Evolutionary conservation across 2,888 invertebrate species (phyloP).

Genomic region (Nymphalis c-album): DNA sequence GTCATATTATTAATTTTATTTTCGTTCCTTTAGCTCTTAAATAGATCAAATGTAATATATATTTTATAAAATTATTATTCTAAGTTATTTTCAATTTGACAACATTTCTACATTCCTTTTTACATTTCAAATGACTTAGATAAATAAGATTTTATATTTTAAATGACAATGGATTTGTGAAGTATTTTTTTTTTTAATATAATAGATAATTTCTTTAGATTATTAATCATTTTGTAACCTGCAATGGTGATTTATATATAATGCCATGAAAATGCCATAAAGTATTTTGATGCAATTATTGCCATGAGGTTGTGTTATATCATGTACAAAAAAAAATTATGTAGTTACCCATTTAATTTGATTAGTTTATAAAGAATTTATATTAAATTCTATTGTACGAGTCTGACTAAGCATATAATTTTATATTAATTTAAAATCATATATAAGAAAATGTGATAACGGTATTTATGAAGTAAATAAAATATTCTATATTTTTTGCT

Average conservation of each 20-base stretch:
- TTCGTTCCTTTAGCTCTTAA: slow-evolving; percentile 18
- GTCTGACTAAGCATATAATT: slow-evolving; percentile 72
- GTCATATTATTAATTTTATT: slow-evolving; percentile 6
- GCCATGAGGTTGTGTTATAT: slow-evolving; percentile 77
- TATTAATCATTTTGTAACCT: slow-evolving; percentile 33
- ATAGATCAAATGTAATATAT: slow-evolving; percentile 33
- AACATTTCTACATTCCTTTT: slow-evolving; percentile 65
- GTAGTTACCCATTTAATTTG: slow-evolving; percentile 73
- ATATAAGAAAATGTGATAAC: slow-evolving; percentile 73
- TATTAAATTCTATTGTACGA: slow-evolving; percentile 73
- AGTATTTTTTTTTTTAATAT: slow-evolving; percentile 8
- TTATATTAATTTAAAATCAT: slow-evolving; percentile 66
- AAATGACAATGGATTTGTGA: slow-evolving; percentile 12
- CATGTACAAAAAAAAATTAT: slow-evolving; percentile 69
- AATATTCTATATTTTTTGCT: slow-evolving; percentile 38
- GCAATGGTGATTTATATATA: slow-evolving; percentile 28
- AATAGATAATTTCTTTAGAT: neutral
- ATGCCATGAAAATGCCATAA: slow-evolving; percentile 68
- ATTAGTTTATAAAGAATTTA: slow-evolving; percentile 70
- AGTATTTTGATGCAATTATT: slow-evolving; percentile 57
- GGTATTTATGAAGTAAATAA: slow-evolving; percentile 64
- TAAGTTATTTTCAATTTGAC: slow-evolving; percentile 35
- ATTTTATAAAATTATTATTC: slow-evolving; percentile 4
- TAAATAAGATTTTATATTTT: slow-evolving; percentile 10
- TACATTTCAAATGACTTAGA: slow-evolving; percentile 19